Evolutionary conservation across 1,140 invertebrate genomes (phyloP), one percentile per base, ranked within the genome.

Genomic region (Zeugodacus cucurbitae): DNA sequence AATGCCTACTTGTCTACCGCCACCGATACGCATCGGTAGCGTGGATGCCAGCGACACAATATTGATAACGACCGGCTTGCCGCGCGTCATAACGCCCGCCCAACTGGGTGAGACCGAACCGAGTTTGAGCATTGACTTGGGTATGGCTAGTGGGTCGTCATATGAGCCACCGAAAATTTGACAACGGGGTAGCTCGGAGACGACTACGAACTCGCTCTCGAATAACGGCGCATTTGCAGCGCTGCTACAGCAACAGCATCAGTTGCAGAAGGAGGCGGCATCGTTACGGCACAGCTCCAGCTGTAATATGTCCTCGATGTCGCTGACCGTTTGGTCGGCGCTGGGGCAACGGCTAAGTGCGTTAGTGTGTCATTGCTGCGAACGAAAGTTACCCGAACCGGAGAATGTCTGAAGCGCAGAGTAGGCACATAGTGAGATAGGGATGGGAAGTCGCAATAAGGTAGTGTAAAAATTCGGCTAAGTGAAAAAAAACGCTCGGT

Each of bases 351-450:
- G 92, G 10, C 88, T 93, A 44, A 93, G 92, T 88, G 91, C 91
- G n/a, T 91, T 93, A 86, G 91, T 93, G 57, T 93, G 93, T 41
- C 91, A 93, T 90, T 93, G 93, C 89, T 93, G 93, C 89, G 93
- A 93, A 87, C 90, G 91, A 22, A 93, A 93, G 89, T 90, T 93
- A 74, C 93, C 93, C 22, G 89, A 90, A 86, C 93, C 93, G 88
- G 93, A 93, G 57, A 93, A 93, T 91, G 92, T 93, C 78, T 93
- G 92, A 90, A 88, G 74, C 67, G 58, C 37, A 34, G 32, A 88
- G 41, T 44, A 59, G 48, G 48, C n/a, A n/a, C n/a, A n/a, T n/a
- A n/a, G 44, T 26, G 67, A 4, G 11, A 10, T 70, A 6, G 67
- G 3, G 58, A 62, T 10, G 32, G 62, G 3, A 37, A n/a, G 2